phyloP scores from a whole-genome alignment of 2,797 vertebrate genomes.

The Odontamblyopus lacepedii region DNA sequence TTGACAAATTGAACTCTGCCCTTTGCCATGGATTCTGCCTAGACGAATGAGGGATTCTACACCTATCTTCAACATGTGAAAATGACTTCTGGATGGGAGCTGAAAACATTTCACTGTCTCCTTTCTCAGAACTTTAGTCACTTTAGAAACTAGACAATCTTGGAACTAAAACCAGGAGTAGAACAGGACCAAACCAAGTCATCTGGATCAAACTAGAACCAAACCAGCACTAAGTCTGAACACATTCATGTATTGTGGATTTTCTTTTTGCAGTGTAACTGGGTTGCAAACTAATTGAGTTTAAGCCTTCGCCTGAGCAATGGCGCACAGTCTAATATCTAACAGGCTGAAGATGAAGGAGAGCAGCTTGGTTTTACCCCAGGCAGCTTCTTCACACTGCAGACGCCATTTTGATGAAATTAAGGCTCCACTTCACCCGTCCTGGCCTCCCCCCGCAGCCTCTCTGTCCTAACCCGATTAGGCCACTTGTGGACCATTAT shows the following conservation, averaged over 20 bases:
- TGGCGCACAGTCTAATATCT: slow-evolving; percentile 68
- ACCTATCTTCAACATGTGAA: no score
- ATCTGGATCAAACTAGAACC: neutral
- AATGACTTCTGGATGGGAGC: no score
- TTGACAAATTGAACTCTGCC: no score
- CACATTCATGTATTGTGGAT: neutral
- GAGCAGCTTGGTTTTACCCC: slow-evolving; percentile 40
- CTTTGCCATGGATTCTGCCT: no score
- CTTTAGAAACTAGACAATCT: no score
- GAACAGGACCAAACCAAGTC: no score
- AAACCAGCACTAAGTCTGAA: neutral
- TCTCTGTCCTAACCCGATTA: slow-evolving; percentile 69
- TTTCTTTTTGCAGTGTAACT: neutral
- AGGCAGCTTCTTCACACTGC: slow-evolving; percentile 63
- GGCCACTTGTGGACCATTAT: slow-evolving; percentile 72
- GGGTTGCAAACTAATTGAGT: slow-evolving; percentile 67
- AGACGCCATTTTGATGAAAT: slow-evolving; percentile 73
- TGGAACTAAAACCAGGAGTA: no score
- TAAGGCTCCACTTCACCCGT: slow-evolving; percentile 67
- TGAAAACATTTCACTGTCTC: no score
- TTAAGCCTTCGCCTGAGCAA: slow-evolving; percentile 66
- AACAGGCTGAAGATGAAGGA: slow-evolving; percentile 64
- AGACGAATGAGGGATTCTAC: no score
- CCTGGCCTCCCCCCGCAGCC: slow-evolving; percentile 59
- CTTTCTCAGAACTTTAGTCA: no score